Base-by-base conservation (phyloP, 37 sponge, comb jelly and placozoan genomes). In the Ianthella basta region DNA sequence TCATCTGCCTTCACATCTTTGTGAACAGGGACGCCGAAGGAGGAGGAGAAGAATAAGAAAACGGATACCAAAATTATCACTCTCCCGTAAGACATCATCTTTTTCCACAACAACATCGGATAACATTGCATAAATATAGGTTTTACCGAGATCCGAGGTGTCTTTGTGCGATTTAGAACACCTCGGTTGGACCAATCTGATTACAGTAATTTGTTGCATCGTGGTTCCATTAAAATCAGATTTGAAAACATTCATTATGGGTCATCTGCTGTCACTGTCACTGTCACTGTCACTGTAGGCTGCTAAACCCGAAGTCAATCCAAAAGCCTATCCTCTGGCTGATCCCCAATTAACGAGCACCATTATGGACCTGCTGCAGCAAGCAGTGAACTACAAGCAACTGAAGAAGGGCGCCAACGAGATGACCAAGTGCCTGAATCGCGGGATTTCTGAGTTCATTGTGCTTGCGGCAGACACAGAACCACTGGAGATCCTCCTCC, bases 401-500 rank as follows among this genome's bases (percentile, higher is more conserved):
- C 88, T 99, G 60, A 97, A 97, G 67, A 95, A 97, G 82, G 99
- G 99, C 40, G 99, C 99, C 41, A 99, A 99, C 85, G 99, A 99
- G 90, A 92, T 97, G 0, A 98, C 99, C 24, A 98, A 98, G 85
- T 68, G 87, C 59, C 82, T 98, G 35, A 98, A 98, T 80, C 78
- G 99, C 63, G 99, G 99, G 0, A 92, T 96, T 6, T 88, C 97
- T n/a, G 99, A 98, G 89, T 97, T 99, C 72, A 89, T 97, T 68
- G 94, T 99, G 23, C 88, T 99, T 94, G 93, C 99, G 18, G 99
- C 97, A 32, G 99, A 98, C 81, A 87, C 97, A 5, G 97, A 96
- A 67, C 99, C 99, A 59, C 88, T 99, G 55, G 99, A 99, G 86
- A 96, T 97, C 24, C 85, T 99, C n/a, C 97, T 98, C 12, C 99